phyloP scores from a whole-genome alignment of 1,140 invertebrate genomes.

The Ceratosolen solmsi region DNA sequence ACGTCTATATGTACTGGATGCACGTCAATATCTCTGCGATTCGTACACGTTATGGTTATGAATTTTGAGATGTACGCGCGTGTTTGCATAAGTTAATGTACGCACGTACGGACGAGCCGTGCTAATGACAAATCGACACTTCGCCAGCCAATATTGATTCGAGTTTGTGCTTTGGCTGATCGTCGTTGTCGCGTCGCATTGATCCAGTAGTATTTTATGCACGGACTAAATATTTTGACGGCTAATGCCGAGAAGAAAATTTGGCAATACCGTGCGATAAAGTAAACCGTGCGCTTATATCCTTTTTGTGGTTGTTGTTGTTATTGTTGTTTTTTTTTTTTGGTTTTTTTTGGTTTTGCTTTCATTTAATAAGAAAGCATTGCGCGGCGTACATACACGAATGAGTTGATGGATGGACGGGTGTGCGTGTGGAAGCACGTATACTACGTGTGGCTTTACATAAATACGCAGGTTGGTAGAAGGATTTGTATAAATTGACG shows the following conservation, averaged over 20 bases:
- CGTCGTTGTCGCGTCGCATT: too few species aligned
- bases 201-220: not conserved
- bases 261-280: not conserved
- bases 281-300: too few species aligned
- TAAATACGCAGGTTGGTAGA: not conserved
- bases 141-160: too few species aligned
- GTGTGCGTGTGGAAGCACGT: not conserved
- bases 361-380: too few species aligned
- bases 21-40: too few species aligned
- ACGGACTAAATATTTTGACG: not conserved
- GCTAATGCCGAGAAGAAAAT: not conserved
- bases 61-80: not conserved
- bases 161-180: too few species aligned
- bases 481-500: slow-evolving; percentile 54
- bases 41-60: too few species aligned
- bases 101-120: too few species aligned
- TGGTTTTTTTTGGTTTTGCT: too few species aligned
- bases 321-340: too few species aligned
- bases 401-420: not conserved
- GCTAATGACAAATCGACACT: not conserved
- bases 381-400: too few species aligned
- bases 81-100: not conserved
- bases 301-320: too few species aligned
- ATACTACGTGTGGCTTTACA: slow-evolving; percentile 44
- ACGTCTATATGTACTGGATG: not conserved